A percentile compares a stretch with the other conserved stretches of the same genome.
Conservation (phyloP, 1,140 invertebrate species). For the Tigriopus japonicus region DNA sequence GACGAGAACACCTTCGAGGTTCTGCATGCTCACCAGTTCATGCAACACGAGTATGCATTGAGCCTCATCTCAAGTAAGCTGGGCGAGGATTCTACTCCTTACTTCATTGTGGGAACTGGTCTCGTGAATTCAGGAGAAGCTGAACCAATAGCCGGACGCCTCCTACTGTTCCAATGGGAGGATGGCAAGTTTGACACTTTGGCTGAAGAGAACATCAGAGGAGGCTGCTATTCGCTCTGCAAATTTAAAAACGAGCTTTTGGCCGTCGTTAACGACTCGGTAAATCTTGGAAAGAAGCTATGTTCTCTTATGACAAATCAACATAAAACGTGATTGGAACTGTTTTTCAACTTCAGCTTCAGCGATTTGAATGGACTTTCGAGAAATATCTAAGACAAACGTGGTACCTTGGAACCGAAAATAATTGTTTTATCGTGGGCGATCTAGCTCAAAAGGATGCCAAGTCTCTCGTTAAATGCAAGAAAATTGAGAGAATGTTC, state of each 20-base stretch:
- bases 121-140: conserved; percentile 81
- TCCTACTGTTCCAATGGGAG: conserved; percentile 75
- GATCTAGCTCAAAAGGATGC: conserved; percentile 97
- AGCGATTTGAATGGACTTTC: conserved; percentile 90
- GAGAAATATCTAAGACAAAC: conserved; percentile 84
- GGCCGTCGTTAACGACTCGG: conserved; percentile 82
- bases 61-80: conserved; percentile 72
- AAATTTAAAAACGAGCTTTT: conserved; percentile 89
- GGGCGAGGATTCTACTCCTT: conserved; percentile 77
- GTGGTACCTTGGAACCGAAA: conserved; percentile 84
- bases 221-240: conserved; percentile 65
- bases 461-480: conserved; percentile 79
- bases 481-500: conserved; percentile 90
- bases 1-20: conserved; percentile 77
- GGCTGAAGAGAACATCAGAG: conserved; percentile 89
- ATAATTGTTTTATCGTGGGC: conserved; percentile 89
- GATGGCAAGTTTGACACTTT: conserved; percentile 76
- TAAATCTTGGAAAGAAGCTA: conserved; percentile 37
- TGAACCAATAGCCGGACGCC: conserved; percentile 64
- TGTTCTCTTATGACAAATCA: neutral
- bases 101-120: conserved; percentile 87
- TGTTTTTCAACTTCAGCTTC: conserved; percentile 31
- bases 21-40: conserved; percentile 76
- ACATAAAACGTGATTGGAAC: neutral
- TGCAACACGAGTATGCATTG: conserved; percentile 68